Evolutionary conservation across 2,797 vertebrate species (phyloP).

Genomic region (Poeciliopsis presidionis): DNA sequence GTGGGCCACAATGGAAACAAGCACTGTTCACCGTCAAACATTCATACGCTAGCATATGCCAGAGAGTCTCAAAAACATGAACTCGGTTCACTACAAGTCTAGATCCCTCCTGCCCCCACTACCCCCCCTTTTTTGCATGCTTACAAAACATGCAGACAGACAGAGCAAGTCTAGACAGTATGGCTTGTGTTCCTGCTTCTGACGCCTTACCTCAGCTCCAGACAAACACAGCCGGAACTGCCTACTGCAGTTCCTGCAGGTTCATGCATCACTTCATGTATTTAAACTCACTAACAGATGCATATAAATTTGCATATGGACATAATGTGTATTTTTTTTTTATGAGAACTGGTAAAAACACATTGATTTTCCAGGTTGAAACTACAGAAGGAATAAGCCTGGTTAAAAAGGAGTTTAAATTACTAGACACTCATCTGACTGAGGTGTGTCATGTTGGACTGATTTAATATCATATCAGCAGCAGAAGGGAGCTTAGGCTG

Average conservation of each 20-base stretch:
- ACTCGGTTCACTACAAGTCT: conserved; percentile 36
- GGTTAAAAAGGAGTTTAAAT: conserved; percentile 32
- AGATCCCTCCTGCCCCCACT: conserved; percentile 50
- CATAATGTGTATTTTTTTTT: neutral
- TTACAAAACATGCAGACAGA: conserved; percentile 76
- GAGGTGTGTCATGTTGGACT: conserved; percentile 38
- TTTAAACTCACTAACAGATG: conserved; percentile 44
- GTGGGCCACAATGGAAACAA: conserved; percentile 68
- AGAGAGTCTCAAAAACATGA: conserved; percentile 67
- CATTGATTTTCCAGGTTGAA: neutral
- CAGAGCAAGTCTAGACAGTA: conserved; percentile 79
- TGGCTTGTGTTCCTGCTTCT: conserved; percentile 67
- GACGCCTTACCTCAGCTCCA: conserved; percentile 73
- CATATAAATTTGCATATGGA: conserved; percentile 36
- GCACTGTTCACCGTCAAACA: conserved; percentile 64
- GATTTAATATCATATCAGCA: conserved; percentile 63
- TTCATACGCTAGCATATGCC: conserved; percentile 70
- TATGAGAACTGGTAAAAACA: neutral
- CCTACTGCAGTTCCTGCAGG: conserved; percentile 46
- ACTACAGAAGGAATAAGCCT: conserved; percentile 14
- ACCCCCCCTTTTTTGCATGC: conserved; percentile 55
- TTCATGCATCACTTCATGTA: conserved; percentile 26
- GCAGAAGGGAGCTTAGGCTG: conserved; percentile 37
- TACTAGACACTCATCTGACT: conserved; percentile 31
- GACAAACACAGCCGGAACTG: conserved; percentile 59